Percentiles rank a stretch among this genome's conserved stretches.
phyloP scores from a whole-genome alignment of 37 sponge, comb jelly and placozoan species.

The Lycopodina hypogea region DNA sequence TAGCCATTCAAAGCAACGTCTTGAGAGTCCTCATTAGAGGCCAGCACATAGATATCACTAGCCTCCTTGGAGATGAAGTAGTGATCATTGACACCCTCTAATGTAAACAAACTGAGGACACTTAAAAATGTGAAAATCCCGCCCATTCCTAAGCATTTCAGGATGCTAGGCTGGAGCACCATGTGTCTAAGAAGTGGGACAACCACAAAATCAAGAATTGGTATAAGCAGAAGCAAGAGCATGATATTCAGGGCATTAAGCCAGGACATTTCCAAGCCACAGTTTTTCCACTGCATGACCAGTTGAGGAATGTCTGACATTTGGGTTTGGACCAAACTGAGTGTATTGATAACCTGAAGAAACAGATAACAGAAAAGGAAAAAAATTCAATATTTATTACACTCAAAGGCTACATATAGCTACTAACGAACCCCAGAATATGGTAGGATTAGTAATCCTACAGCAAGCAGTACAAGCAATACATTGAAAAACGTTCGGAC shows the following conservation, averaged over 20 bases:
- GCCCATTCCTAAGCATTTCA: slow-evolving; percentile 38
- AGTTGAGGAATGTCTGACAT: slow-evolving; percentile 15
- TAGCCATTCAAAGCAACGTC: not conserved
- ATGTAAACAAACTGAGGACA: slow-evolving; percentile 11
- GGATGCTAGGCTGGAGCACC: slow-evolving; percentile 14
- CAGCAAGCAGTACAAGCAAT: slow-evolving; percentile 12
- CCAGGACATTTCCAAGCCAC: slow-evolving; percentile 1
- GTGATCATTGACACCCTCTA: slow-evolving; percentile 14
- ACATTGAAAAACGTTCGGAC: slow-evolving; percentile 40
- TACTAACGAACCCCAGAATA: slow-evolving; percentile 25
- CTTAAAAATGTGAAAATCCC: slow-evolving; percentile 7
- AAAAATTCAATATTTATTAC: no score
- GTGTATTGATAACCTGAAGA: slow-evolving; percentile 31
- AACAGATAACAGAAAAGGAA: not conserved
- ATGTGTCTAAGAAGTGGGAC: slow-evolving; percentile 25
- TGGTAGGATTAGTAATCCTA: slow-evolving; percentile 36
- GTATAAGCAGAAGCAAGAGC: slow-evolving; percentile 32
- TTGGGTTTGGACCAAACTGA: slow-evolving; percentile 14
- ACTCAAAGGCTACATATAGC: no score
- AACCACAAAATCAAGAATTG: slow-evolving; percentile 24
- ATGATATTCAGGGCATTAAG: slow-evolving; percentile 15
- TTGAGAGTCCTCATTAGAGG: not conserved
- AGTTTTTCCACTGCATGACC: not conserved
- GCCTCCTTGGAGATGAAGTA: not conserved
- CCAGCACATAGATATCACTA: slow-evolving; percentile 16